Conservation (phyloP, 2,113 vertebrate genomes). For the Xiphorhynchus elegans region DNA sequence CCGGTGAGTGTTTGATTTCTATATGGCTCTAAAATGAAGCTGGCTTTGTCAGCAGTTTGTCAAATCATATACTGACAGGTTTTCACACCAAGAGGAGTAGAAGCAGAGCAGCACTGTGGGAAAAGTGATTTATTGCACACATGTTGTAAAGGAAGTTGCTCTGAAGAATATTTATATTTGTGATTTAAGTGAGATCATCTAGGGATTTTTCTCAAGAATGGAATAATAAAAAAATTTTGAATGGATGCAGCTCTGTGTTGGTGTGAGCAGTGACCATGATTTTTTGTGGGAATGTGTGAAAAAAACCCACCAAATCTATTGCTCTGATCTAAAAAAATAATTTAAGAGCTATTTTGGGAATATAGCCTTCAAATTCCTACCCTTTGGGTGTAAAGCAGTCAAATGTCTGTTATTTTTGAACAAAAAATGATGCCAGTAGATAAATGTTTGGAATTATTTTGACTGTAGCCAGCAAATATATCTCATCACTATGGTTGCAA, state of each 20-base stretch:
- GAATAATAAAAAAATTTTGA: background rate
- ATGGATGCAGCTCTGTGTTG: background rate
- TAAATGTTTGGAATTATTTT: constrained; percentile 61
- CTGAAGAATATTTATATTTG: constrained; percentile 1
- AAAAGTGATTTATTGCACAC: constrained; percentile 8
- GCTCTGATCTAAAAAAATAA: background rate
- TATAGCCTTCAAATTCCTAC: background rate
- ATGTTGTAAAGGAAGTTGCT: background rate
- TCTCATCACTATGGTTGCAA: constrained; percentile 69
- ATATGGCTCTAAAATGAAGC: background rate
- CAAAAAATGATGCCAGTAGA: constrained; percentile 44
- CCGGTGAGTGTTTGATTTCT: background rate
- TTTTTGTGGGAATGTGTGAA: background rate
- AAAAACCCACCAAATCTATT: background rate
- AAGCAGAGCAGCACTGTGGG: background rate
- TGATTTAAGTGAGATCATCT: background rate
- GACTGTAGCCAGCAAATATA: constrained; percentile 50
- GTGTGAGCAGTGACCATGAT: background rate
- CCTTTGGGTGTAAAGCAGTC: constrained; percentile 38
- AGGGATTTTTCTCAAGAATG: background rate
- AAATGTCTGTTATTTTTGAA: background rate
- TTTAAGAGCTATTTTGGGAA: constrained; percentile 8
- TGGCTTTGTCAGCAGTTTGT: constrained; percentile 23
- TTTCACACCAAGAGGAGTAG: background rate
- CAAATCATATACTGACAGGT: background rate